Evolutionary conservation across 2,113 vertebrate species (phyloP), one percentile per base, ranked within the genome.

Genomic region (Lagopus muta): DNA sequence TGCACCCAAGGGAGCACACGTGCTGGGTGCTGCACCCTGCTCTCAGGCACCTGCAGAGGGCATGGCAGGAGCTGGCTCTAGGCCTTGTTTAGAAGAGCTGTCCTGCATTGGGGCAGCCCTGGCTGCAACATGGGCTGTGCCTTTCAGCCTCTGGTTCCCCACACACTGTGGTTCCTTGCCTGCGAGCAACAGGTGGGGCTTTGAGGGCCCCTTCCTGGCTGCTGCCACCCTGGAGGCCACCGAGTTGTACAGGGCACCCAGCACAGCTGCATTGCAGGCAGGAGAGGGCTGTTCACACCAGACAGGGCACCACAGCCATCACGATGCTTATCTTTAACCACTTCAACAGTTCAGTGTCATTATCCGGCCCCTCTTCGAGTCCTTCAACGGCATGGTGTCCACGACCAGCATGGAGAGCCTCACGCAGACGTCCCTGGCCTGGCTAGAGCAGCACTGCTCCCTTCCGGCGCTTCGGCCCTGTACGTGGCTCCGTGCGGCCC

Each of bases 381-480:
- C 99, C 48, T 99, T 99, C 96, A 99, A 99, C 1, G 97, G 98
- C 47, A 99, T 99, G 99, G 99, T 99, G 88, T 99, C 99, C 92
- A 99, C 99, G 0, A 97, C 98, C 81, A 99, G 98, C 86, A 92
- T 99, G 88, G 98, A 99, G 52, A 99, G 98, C 88, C 98, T 99
- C 90, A 99, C 97, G 17, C 98, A 98, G 54, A 99, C 99, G 7
- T 98, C 99, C 1, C 96, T 99, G 2, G 97, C 98, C 92, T 99
- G 99, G 99, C 96, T 99, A 97, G 99, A 99, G 71, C 99, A 99
- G 82, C 98, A 99, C 97, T 99, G 99, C 88, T 99, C 99, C 32
- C 98, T 99, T 48, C 99, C 98, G 11, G 97, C 96, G 0, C 98
- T 99, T 27, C 98, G 99, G 87, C 99, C 99, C 27, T 98, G 99